Base-by-base conservation (phyloP, 2,888 invertebrate species). In the Sphaeridia pumilis region DNA sequence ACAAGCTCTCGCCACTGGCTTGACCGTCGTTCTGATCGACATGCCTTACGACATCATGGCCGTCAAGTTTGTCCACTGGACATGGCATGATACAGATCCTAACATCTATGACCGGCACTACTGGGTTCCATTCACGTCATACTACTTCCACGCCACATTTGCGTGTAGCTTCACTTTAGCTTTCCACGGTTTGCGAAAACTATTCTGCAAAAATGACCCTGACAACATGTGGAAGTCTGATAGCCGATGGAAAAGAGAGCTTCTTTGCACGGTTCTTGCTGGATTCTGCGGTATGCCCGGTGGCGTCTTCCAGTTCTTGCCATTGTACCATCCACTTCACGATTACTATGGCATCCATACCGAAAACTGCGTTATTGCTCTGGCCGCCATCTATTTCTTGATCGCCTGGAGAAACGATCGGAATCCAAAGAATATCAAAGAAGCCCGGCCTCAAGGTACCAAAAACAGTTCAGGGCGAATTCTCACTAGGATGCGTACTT, bases 121-220 rank as follows among this genome's bases (percentile, higher is more conserved):
- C 70, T 84, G 82, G 81, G 84, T 87, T 22, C 87, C 87, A 0
- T 85, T 83, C 82, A 86, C 82, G 67, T 84, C 84, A 0, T 87
- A 84, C 70, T 86, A 84, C 67, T 87, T 87, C 74, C 86, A 87
- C 68, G 76, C 82, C 0, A 72, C 82, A 0, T 86, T 86, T 67
- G 78, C 84, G 1, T 79, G 81, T 1, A 80, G 82, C 58, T 82
- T 86, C 67, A 78, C 75, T 17, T 80, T 79, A 67, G 76, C 82
- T 67, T 83, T 84, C 68, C 77, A 78, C 55, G 73, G 74, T 4
- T 72, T 75, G 46, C 74, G 81, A 55, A 71, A 70, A 24, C 71
- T 53, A 2, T 22, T 65, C 17, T 62, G 63, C 44, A 47, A 57
- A 21, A 62, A 61, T 52, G 59, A 62, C 12, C 26, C 46, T 1